phyloP scores from a whole-genome alignment of 2,888 invertebrate species.

The Acleris laterana region DNA sequence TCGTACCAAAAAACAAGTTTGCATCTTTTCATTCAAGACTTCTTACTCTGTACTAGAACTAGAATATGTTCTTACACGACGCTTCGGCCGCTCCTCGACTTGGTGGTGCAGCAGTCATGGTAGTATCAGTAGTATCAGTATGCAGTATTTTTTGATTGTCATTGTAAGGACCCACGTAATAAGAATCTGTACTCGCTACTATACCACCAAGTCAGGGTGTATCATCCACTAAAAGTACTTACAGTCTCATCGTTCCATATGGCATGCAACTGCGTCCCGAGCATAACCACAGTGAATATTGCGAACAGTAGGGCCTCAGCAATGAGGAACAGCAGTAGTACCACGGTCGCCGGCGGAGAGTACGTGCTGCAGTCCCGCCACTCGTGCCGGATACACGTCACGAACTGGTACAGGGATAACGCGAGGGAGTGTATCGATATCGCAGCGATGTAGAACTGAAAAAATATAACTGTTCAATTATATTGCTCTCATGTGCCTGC shows the following conservation, averaged over 20 bases:
- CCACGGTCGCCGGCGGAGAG: slow-evolving; percentile 98
- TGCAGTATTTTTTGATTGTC: no score
- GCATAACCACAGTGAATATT: slow-evolving; percentile 98
- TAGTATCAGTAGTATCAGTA: no score
- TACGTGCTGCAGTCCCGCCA: slow-evolving; percentile 97
- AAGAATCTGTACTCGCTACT: background rate
- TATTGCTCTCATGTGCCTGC: no score
- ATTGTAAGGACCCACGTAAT: background rate
- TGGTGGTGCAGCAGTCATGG: no score
- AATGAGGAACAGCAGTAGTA: slow-evolving; percentile 94
- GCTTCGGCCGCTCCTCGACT: no score
- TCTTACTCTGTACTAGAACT: no score
- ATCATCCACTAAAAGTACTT: slow-evolving; percentile 51
- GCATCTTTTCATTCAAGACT: no score
- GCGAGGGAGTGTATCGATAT: slow-evolving; percentile 97
- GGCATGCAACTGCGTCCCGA: slow-evolving; percentile 97
- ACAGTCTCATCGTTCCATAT: slow-evolving; percentile 99
- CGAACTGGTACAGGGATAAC: slow-evolving; percentile 96
- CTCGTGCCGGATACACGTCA: slow-evolving; percentile 95
- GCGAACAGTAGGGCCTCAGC: slow-evolving; percentile 98
- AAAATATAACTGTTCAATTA: slow-evolving; percentile 19
- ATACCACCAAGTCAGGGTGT: no score
- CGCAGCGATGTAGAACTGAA: slow-evolving; percentile 98
- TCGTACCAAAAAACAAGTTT: no score
- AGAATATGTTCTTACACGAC: no score